Percentiles rank a stretch among this genome's conserved stretches.
These are phyloP conservation scores for Clarias gariepinus DNA, from an alignment of 2,113 vertebrate species.

Conservation along the genomic window DNA sequence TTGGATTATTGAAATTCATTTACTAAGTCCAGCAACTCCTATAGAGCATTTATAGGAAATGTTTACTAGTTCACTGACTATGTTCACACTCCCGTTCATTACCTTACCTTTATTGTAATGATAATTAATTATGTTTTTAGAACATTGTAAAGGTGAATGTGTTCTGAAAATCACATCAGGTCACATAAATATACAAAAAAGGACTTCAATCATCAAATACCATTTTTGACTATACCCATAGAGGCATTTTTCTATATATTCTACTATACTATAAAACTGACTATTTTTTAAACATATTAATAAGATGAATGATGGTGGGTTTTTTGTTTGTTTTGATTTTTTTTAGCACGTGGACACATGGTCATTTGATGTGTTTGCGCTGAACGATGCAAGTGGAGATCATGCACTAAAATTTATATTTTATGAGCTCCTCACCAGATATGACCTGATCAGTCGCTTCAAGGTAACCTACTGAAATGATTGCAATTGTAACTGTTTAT, in stretches of 20 bases:
- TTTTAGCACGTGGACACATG: slow-evolving; percentile 87
- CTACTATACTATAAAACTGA: background rate
- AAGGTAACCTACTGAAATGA: slow-evolving; percentile 76
- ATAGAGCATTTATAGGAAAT: background rate
- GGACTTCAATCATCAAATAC: background rate
- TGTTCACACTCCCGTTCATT: background rate
- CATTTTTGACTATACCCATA: background rate
- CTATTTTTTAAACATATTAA: background rate
- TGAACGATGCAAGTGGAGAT: slow-evolving; percentile 89
- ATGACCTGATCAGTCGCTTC: slow-evolving; percentile 91
- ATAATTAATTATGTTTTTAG: background rate
- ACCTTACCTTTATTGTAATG: background rate
- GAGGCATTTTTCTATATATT: background rate
- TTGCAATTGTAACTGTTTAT: background rate
- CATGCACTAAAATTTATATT: slow-evolving; percentile 95
- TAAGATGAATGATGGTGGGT: background rate
- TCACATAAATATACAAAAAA: background rate
- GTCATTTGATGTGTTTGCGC: slow-evolving; percentile 95
- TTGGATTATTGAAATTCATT: slow-evolving; percentile 45
- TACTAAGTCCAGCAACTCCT: slow-evolving; percentile 32
- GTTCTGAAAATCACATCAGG: background rate
- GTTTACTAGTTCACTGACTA: background rate
- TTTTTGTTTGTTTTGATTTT: slow-evolving; percentile 13
- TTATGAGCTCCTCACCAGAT: slow-evolving; percentile 93
- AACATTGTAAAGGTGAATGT: background rate